A percentile compares a stretch with the other conserved stretches of the same genome.
Evolutionary conservation across 1,140 invertebrate genomes (phyloP).

Genomic region (Cotesia vestalis): DNA sequence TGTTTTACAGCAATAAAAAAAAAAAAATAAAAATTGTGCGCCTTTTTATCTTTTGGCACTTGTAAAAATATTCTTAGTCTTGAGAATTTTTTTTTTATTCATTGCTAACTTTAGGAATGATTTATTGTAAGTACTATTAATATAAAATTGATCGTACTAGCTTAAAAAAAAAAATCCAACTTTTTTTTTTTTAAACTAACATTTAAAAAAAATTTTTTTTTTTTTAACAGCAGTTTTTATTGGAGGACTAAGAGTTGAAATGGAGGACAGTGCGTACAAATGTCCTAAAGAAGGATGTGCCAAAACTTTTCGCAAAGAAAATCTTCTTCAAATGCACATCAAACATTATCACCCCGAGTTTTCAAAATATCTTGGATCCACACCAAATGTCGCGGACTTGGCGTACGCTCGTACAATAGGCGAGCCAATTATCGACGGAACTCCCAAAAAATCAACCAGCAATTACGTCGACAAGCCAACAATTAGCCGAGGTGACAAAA

Average conservation of each 20-base stretch:
- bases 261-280: constrained; percentile 76
- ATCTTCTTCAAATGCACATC: constrained; percentile 88
- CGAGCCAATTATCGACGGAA: constrained; percentile 64
- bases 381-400: constrained; percentile 85
- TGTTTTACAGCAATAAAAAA: too few species aligned
- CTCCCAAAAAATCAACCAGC: constrained; percentile 61
- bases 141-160: constrained; percentile 1
- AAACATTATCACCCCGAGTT: constrained; percentile 89
- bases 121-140: constrained; percentile 53
- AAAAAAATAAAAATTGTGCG: too few species aligned
- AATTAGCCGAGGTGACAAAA: constrained; percentile 50
- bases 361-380: constrained; percentile 77
- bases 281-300: constrained; percentile 85
- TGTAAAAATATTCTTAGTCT: neutral
- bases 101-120: constrained; percentile 45
- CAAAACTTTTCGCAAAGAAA: constrained; percentile 90
- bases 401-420: constrained; percentile 80
- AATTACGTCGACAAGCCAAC: constrained; percentile 53
- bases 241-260: constrained; percentile 74
- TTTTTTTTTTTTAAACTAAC: too few species aligned
- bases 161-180: neutral
- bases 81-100: constrained; percentile 35
- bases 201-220: neutral
- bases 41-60: neutral
- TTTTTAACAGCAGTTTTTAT: constrained; percentile 67